These are phyloP conservation scores for Sisyra nigra DNA, from an alignment of 2,888 invertebrate species.

Conservation along the genomic window DNA sequence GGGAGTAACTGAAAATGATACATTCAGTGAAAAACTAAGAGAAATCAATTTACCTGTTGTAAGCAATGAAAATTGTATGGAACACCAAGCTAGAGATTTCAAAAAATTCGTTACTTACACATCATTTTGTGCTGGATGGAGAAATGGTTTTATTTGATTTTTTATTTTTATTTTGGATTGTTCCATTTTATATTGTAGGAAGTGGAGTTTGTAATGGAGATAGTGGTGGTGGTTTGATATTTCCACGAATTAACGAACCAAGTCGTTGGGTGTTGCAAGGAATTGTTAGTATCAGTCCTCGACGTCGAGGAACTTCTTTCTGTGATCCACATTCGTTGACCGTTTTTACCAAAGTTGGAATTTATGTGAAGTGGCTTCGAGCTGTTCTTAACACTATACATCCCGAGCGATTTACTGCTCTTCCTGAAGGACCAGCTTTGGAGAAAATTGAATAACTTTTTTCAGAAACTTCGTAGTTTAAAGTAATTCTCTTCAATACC, in stretches of 20 bases:
- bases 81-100: constrained; percentile 31
- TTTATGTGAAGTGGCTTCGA: constrained; percentile 21
- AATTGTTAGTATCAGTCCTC: constrained; percentile 29
- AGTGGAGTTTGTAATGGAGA: constrained; percentile 44
- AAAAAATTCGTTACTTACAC: constrained; percentile 36
- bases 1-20: constrained; percentile 39
- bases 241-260: constrained; percentile 23
- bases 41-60: constrained; percentile 33
- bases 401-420: constrained; percentile 1
- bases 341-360: constrained; percentile 29
- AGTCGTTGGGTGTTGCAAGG: constrained; percentile 24
- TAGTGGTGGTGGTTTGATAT: constrained; percentile 41
- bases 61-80: constrained; percentile 32
- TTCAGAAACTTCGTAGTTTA: too few relatives aligned
- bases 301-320: constrained; percentile 21
- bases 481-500: too few relatives aligned
- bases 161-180: constrained; percentile 2
- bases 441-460: too few relatives aligned
- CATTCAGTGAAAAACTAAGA: constrained; percentile 30
- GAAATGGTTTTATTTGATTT: constrained; percentile 23
- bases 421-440: neutral
- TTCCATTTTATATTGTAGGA: constrained; percentile 21
- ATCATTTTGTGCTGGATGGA: constrained; percentile 44
- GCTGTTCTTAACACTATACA: constrained; percentile 18
- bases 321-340: constrained; percentile 29